A percentile compares a stretch with the other conserved stretches of the same genome.
Evolutionary conservation across 2,888 invertebrate species (phyloP).

Genomic region (Leptopilina myrica): DNA sequence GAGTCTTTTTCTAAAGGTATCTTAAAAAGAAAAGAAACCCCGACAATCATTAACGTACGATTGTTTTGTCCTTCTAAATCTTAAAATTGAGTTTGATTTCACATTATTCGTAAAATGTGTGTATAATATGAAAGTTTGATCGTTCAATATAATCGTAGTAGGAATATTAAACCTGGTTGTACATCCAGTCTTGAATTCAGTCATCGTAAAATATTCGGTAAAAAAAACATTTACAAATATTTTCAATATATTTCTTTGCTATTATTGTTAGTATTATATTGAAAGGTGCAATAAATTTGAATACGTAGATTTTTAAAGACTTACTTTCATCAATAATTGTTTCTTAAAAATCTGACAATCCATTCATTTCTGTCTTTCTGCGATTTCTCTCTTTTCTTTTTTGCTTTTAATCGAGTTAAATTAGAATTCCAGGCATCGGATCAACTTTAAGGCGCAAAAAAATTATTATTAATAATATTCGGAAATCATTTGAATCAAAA

Average conservation of each 20-base stretch:
- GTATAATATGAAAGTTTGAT: background rate
- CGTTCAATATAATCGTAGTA: conserved; percentile 1
- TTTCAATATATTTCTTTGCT: background rate
- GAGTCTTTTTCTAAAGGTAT: no score
- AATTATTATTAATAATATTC: no score
- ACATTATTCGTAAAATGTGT: conserved; percentile 1
- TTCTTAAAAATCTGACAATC: background rate
- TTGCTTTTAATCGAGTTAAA: no score
- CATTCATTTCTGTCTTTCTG: background rate
- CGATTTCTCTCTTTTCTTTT: no score
- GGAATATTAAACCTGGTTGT: conserved; percentile 5
- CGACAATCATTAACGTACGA: background rate
- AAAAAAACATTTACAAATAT: conserved; percentile 10
- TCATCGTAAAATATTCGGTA: background rate
- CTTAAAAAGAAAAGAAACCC: no score
- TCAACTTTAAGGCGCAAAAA: no score
- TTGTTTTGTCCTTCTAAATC: background rate
- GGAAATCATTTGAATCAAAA: no score
- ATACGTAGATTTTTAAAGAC: background rate
- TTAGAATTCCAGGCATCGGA: no score
- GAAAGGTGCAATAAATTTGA: background rate
- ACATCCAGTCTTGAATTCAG: conserved; percentile 16
- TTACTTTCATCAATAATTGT: background rate
- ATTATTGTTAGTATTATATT: no score
- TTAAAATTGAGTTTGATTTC: conserved; percentile 21